Conservation (phyloP, 2,888 invertebrate species). For the Luperina nickerlii region DNA sequence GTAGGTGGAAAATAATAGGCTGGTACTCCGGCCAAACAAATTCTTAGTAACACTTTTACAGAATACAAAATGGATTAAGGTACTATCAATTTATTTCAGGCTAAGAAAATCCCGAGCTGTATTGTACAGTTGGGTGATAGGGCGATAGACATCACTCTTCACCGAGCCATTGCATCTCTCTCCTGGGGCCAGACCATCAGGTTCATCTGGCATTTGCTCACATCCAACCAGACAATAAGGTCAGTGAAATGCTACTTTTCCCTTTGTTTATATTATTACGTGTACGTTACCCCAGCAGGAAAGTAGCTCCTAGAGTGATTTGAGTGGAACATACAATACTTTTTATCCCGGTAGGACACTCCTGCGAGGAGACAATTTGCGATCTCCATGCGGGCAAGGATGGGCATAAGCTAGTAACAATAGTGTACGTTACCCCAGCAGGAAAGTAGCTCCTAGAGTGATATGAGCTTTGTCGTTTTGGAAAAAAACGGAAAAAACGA, state of each 20-base stretch:
- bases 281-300: no score
- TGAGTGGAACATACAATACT: no score
- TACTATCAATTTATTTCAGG: constrained; percentile 86
- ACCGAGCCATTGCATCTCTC: constrained; percentile 96
- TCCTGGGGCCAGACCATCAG: constrained; percentile 97
- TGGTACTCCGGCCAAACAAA: neutral
- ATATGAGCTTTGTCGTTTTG: no score
- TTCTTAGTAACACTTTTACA: neutral
- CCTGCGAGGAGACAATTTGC: no score
- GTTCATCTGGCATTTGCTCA: constrained; percentile 95
- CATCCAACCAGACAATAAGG: constrained; percentile 95
- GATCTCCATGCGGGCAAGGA: no score
- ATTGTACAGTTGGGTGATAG: constrained; percentile 97
- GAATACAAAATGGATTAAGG: neutral
- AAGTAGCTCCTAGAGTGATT: no score
- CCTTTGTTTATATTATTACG: neutral
- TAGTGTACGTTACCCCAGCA: no score
- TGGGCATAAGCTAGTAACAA: no score
- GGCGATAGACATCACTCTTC: constrained; percentile 97
- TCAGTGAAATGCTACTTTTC: constrained; percentile 71
- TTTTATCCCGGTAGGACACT: no score
- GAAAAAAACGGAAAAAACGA: no score
- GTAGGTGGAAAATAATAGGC: neutral
- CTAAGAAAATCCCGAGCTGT: constrained; percentile 94
- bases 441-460: no score